phyloP scores from a whole-genome alignment of 1,140 invertebrate genomes.

The Drosophila jambulina region DNA sequence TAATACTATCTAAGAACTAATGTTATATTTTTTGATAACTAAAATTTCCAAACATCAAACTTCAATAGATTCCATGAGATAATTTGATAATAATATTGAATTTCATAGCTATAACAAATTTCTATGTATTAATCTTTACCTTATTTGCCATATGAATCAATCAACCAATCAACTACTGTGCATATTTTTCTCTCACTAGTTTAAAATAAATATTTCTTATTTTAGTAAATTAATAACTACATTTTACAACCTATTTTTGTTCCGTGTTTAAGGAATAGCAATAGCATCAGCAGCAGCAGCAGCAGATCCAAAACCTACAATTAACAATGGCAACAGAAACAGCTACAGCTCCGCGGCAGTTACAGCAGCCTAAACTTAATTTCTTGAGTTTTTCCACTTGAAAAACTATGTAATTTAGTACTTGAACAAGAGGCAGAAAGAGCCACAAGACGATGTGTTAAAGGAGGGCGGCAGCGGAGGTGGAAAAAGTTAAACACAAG shows the following conservation, averaged over 20 bases:
- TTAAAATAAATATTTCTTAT: too few relatives aligned
- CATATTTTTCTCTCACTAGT: too few relatives aligned
- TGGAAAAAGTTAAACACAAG: conserved; percentile 27
- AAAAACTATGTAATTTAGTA: conserved; percentile 83
- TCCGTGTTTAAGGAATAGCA: conserved; percentile 19
- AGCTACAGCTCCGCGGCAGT: conserved; percentile 28
- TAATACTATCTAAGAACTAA: too few relatives aligned
- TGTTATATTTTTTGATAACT: too few relatives aligned
- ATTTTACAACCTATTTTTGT: background rate
- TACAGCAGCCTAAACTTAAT: conserved; percentile 75
- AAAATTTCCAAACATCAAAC: too few relatives aligned
- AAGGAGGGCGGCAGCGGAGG: conserved; percentile 37
- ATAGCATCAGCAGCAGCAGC: conserved; percentile 23
- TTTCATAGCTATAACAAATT: too few relatives aligned
- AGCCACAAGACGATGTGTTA: conserved; percentile 49
- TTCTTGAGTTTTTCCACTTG: conserved; percentile 81
- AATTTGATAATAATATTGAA: too few relatives aligned
- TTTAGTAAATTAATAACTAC: too few relatives aligned
- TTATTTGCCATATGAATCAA: too few relatives aligned
- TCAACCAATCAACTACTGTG: too few relatives aligned
- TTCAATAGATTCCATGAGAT: too few relatives aligned
- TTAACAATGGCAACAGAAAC: conserved; percentile 62
- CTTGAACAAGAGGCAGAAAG: conserved; percentile 67
- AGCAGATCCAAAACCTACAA: conserved; percentile 65
- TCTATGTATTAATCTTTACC: too few relatives aligned